phyloP scores from a whole-genome alignment of 2,888 invertebrate species.

The Philereme transversata region DNA sequence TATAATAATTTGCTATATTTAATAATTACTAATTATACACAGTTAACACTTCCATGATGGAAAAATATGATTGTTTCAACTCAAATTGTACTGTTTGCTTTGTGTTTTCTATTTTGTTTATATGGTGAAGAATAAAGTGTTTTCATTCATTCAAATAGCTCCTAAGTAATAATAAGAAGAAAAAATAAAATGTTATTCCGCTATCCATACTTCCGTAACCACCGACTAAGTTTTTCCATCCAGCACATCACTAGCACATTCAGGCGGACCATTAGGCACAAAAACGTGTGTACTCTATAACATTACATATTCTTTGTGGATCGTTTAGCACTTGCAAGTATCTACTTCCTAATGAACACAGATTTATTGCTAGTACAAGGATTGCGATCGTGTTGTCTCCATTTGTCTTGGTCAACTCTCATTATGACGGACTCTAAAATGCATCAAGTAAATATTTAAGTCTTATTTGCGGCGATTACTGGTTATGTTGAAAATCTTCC shows the following conservation, averaged over 20 bases:
- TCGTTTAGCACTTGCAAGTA: slow-evolving; percentile 37
- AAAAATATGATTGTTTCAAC: too few species aligned
- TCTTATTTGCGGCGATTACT: not conserved
- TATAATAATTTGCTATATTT: too few species aligned
- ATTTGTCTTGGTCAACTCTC: slow-evolving; percentile 17
- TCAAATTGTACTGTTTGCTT: too few species aligned
- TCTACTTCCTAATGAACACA: slow-evolving; percentile 26
- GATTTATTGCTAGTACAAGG: slow-evolving; percentile 32
- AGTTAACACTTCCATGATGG: too few species aligned
- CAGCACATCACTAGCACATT: slow-evolving; percentile 15
- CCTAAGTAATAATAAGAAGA: too few species aligned
- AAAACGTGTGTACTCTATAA: slow-evolving; percentile 67
- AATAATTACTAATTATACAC: too few species aligned
- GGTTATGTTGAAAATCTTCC: not conserved
- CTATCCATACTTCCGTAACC: slow-evolving; percentile 3
- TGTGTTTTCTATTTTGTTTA: too few species aligned
- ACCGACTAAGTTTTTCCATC: not conserved
- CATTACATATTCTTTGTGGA: slow-evolving; percentile 41
- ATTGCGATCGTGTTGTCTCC: slow-evolving; percentile 8
- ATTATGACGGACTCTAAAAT: not conserved
- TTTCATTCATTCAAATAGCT: too few species aligned
- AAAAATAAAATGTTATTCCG: too few species aligned
- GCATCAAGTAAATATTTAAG: not conserved
- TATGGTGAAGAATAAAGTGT: too few species aligned
- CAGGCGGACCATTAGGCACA: slow-evolving; percentile 39